phyloP scores from a whole-genome alignment of 2,888 invertebrate species.

The Steromphala cineraria region DNA sequence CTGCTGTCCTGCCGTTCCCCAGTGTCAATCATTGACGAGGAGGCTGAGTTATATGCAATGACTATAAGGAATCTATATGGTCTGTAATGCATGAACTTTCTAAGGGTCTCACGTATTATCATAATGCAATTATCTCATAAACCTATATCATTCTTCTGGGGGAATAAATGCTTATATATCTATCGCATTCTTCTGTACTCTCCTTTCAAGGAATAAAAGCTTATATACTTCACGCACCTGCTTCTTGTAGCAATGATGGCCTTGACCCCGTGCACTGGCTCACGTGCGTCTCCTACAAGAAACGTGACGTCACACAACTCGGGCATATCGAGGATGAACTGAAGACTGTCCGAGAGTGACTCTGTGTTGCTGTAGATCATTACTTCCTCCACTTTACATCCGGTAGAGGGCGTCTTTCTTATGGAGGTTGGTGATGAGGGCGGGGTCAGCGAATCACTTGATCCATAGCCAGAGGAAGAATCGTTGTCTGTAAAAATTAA shows the following conservation, averaged over 20 bases:
- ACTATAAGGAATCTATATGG: too few species aligned
- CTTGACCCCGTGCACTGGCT: background rate
- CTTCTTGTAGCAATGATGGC: conserved; percentile 2
- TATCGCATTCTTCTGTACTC: too few species aligned
- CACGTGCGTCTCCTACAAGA: background rate
- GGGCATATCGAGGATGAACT: background rate
- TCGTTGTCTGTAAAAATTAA: too few species aligned
- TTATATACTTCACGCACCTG: background rate
- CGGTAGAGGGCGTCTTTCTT: background rate
- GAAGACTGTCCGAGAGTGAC: background rate
- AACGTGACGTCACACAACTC: conserved; percentile 12
- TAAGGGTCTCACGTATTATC: too few species aligned
- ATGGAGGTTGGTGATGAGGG: background rate
- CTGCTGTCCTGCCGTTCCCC: too few species aligned
- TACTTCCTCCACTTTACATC: background rate
- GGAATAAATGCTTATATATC: too few species aligned
- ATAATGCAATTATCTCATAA: too few species aligned
- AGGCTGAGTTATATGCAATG: too few species aligned
- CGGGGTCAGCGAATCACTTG: background rate
- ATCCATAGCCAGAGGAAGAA: background rate
- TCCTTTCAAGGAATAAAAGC: too few species aligned
- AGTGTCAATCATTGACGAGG: too few species aligned
- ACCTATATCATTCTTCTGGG: too few species aligned
- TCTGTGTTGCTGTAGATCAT: background rate
- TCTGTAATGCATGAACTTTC: too few species aligned